These are phyloP conservation scores for Bombylius discolor DNA, from an alignment of 2,888 invertebrate genomes.

Conservation along the genomic window DNA sequence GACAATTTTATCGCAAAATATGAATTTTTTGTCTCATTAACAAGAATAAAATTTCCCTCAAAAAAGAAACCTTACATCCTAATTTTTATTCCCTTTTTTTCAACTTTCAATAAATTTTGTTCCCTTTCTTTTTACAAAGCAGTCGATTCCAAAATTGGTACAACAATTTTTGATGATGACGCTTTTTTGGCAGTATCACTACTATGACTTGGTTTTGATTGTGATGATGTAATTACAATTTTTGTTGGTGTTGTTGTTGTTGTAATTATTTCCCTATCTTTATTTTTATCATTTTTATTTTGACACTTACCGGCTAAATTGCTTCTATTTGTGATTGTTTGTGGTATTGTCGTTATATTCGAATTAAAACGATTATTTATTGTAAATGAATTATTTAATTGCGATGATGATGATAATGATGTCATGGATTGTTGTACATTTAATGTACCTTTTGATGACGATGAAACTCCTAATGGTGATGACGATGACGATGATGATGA, in stretches of 20 bases:
- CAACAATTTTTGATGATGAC: constrained; percentile 1
- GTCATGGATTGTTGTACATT: background rate
- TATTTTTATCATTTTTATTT: no score
- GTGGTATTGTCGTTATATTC: background rate
- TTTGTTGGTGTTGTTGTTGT: background rate
- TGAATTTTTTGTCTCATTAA: no score
- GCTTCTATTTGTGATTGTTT: background rate
- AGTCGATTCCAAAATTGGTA: constrained; percentile 9
- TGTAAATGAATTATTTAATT: background rate
- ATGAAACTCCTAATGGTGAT: no score
- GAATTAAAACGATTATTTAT: background rate
- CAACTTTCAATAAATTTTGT: background rate
- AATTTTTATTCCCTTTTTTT: no score
- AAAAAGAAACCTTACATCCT: no score
- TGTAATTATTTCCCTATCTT: background rate
- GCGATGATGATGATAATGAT: background rate
- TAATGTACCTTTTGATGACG: no score
- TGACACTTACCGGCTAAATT: background rate
- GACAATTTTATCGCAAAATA: no score
- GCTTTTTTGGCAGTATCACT: background rate
- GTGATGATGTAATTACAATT: background rate
- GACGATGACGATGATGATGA: no score
- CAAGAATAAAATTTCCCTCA: no score
- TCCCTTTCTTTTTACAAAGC: constrained; percentile 3
- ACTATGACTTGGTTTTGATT: background rate